Percentiles rank a stretch among this genome's conserved stretches.
Evolutionary conservation across 2,888 invertebrate genomes (phyloP).

Genomic region (Rutpela maculata): DNA sequence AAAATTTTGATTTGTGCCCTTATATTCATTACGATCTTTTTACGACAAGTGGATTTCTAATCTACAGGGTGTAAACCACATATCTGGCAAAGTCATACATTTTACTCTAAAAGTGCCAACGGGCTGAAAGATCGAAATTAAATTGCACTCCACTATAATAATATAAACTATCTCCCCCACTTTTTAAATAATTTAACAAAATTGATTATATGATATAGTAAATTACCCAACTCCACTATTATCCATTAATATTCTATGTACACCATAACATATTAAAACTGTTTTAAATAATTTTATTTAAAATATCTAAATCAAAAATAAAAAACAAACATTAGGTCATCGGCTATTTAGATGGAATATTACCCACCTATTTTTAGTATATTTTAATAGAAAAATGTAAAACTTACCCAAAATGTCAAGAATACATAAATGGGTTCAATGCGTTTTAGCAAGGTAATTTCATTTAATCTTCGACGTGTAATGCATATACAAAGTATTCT

Average conservation of each 20-base stretch:
- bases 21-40: too few relatives aligned
- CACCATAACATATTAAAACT: slow-evolving; percentile 21
- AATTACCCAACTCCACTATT: too few relatives aligned
- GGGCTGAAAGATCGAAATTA: too few relatives aligned
- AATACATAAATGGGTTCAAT: slow-evolving; percentile 47
- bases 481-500: not conserved
- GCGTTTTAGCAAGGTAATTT: slow-evolving; percentile 22
- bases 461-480: not conserved
- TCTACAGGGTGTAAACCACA: too few relatives aligned
- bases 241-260: not conserved
- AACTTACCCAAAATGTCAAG: slow-evolving; percentile 50
- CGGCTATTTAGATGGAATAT: slow-evolving; percentile 5
- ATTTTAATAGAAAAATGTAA: not conserved
- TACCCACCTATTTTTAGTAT: not conserved
- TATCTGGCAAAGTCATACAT: too few relatives aligned
- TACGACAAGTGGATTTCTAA: too few relatives aligned
- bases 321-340: slow-evolving; percentile 21
- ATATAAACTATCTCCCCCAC: too few relatives aligned
- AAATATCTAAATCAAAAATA: slow-evolving; percentile 7
- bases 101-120: too few relatives aligned
- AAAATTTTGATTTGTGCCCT: too few relatives aligned
- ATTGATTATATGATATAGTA: too few relatives aligned
- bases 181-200: too few relatives aligned
- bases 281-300: slow-evolving; percentile 10
- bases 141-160: too few relatives aligned